Evolutionary conservation across 2,888 invertebrate genomes (phyloP), one percentile per base, ranked within the genome.

Genomic region (Mimas tiliae): DNA sequence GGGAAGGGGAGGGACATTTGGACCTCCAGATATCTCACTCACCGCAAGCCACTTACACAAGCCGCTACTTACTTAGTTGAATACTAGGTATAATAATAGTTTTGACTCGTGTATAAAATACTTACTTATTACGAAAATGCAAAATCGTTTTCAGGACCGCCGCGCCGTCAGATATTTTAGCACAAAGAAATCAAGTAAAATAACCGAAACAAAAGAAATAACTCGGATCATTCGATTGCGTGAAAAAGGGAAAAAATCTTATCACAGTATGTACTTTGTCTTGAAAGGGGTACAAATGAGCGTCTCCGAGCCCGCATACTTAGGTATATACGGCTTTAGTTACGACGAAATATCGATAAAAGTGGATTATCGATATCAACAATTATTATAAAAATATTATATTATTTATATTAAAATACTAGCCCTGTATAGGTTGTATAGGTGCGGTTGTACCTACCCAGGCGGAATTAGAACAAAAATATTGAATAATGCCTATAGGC

Each of bases 281-380:
- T 48, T 79, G 84, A 83, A n/a, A 83, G 75, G 66, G 77, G 78
- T 80, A 85, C 85, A 86, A 83, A 86, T 83, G 82, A 78, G 78
- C 68, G 68, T 51, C 75, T 76, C 73, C 72, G 80, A 72, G 75
- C 76, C 75, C 80, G 77, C 80, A 81, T 84, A 79, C 76, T 74
- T 80, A n/a, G n/a, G n/a, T n/a, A 78, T 79, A 78, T 77, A 76
- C 27, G 69, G 67, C 67, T 34, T 38, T 74, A 71, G 74, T 55
- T 76, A 42, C 65, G 77, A 51, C 8, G n/a, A 21, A 16, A 50
- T 64, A 65, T 47, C 51, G 58, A 33, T 45, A 6, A 55, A 51
- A 45, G 11, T 45, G 38, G 7, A 38, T 9, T 38, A 27, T 27
- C 27, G 38, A 38, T 38, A 38, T 38, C 8, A 9, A 38, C 0